Conservation (phyloP, 2,113 vertebrate genomes). For the Erpornis zantholeuca region DNA sequence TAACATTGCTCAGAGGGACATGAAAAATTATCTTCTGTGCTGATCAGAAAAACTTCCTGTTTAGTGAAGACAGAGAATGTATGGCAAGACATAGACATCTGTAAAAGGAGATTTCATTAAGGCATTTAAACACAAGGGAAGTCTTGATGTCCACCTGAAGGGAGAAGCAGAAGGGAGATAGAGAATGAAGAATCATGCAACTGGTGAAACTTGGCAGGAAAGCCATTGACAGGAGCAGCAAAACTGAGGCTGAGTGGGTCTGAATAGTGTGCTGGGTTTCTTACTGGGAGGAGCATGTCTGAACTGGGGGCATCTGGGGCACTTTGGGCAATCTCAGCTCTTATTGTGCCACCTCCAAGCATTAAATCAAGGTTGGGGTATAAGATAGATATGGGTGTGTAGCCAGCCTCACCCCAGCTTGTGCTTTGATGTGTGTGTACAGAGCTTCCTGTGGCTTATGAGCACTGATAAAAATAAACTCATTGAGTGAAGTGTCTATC, state of each 20-base stretch:
- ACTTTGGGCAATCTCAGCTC: not conserved
- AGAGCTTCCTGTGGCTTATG: not conserved
- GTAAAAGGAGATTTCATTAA: not conserved
- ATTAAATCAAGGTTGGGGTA: not conserved
- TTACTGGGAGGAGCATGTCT: not conserved
- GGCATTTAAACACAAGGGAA: not conserved
- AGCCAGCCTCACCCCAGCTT: not conserved
- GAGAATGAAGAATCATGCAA: accelerated
- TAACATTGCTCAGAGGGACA: not conserved
- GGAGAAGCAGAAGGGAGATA: not conserved
- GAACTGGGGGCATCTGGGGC: not conserved
- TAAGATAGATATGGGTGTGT: not conserved
- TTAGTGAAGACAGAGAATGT: not conserved
- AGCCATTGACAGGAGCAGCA: accelerated
- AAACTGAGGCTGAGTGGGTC: not conserved
- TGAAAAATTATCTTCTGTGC: not conserved
- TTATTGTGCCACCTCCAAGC: not conserved
- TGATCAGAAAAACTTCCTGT: not conserved
- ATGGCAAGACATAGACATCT: not conserved
- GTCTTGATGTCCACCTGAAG: not conserved
- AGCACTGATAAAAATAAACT: not conserved
- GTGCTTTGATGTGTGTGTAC: too few species aligned
- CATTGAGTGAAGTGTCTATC: not conserved
- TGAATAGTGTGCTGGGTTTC: accelerated
- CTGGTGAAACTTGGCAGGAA: not conserved